Evolutionary conservation across 64 coral and sea anemone genomes (phyloP).

Genomic region (Montipora foliosa): DNA sequence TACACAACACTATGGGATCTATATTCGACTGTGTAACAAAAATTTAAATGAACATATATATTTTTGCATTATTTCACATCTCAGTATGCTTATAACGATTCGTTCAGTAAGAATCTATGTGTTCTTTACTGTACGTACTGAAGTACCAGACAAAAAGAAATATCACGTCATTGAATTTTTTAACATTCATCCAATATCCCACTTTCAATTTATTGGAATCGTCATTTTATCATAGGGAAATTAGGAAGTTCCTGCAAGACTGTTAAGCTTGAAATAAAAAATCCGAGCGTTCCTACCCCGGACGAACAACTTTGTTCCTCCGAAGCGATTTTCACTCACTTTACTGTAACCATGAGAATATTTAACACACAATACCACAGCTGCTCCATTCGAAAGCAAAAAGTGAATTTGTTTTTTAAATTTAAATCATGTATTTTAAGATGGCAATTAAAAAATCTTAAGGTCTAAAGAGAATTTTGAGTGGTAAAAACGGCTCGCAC

Average conservation of each 20-base stretch:
- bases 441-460: conserved; percentile 6
- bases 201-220: background rate
- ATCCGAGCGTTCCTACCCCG: no score
- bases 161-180: background rate
- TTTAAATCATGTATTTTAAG: background rate
- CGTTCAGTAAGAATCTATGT: background rate
- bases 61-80: conserved; percentile 1
- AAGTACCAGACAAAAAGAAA: background rate
- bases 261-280: no score
- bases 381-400: conserved; percentile 2
- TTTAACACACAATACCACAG: conserved; percentile 11
- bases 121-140: background rate
- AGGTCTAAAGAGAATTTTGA: background rate
- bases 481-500: background rate
- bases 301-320: no score
- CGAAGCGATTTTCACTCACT: no score
- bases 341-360: background rate
- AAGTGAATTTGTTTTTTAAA: conserved; percentile 10
- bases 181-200: background rate
- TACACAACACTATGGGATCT: background rate
- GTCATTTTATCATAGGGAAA: no score
- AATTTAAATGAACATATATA: no score
- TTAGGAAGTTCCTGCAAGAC: no score
- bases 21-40: background rate
- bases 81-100: background rate